Evolutionary conservation across 2,888 invertebrate genomes (phyloP).

Genomic region (Cacoxenus indagator): DNA sequence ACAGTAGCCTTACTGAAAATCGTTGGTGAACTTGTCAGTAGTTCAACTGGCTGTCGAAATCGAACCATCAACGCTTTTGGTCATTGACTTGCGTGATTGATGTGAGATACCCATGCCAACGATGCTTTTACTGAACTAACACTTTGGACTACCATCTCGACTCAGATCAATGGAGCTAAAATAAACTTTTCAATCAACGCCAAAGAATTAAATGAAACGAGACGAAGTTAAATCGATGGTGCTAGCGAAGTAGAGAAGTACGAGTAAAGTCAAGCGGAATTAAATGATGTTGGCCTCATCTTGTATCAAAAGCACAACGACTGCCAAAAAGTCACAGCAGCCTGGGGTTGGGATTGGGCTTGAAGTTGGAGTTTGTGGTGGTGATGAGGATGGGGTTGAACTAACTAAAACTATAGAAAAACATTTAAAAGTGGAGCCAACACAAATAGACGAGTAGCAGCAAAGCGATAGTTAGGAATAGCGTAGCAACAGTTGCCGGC

Average conservation of each 20-base stretch:
- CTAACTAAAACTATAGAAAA: no score
- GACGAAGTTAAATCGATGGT: constrained; percentile 35
- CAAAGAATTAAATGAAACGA: constrained; percentile 32
- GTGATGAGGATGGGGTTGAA: constrained; percentile 32
- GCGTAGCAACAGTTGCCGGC: no score
- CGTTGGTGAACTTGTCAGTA: no score
- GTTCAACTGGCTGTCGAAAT: background rate
- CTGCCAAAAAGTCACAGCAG: constrained; percentile 8
- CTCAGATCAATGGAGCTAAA: constrained; percentile 24
- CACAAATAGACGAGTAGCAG: no score
- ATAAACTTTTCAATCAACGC: constrained; percentile 56
- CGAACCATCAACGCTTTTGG: background rate
- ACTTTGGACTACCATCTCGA: constrained; percentile 16
- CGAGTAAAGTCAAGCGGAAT: constrained; percentile 50
- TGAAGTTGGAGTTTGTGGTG: constrained; percentile 41
- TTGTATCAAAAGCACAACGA: constrained; percentile 43
- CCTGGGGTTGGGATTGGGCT: background rate
- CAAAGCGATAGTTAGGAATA: no score
- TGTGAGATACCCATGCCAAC: background rate
- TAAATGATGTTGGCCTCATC: constrained; percentile 53
- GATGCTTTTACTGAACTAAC: no score
- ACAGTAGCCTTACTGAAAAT: no score
- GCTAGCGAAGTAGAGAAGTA: constrained; percentile 53
- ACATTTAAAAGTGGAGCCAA: no score
- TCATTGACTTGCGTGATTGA: no score